phyloP scores from a whole-genome alignment of 2,888 invertebrate species.

The Metellina segmentata region DNA sequence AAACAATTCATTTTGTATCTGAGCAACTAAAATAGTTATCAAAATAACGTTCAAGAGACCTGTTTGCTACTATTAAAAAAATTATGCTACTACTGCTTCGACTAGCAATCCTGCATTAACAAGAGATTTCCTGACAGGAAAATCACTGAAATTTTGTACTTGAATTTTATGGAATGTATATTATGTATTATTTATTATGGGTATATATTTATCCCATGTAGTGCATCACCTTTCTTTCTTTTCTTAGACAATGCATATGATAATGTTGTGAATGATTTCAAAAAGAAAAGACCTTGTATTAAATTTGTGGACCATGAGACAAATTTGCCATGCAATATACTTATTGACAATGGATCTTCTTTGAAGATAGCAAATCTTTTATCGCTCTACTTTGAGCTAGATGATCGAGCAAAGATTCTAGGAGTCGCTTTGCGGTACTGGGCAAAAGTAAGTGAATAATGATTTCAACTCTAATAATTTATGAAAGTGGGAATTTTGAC shows the following conservation, averaged over 20 bases:
- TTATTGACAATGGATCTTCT: slow-evolving; percentile 46
- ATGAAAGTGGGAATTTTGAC: background rate
- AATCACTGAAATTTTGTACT: too few species aligned
- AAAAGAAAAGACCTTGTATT: slow-evolving; percentile 68
- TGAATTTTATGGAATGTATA: too few species aligned
- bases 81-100: too few species aligned
- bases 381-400: slow-evolving; percentile 79
- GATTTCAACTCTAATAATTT: background rate
- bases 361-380: slow-evolving; percentile 68
- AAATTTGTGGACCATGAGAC: slow-evolving; percentile 67
- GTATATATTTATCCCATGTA: background rate
- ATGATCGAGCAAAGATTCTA: slow-evolving; percentile 80
- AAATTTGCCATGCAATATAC: slow-evolving; percentile 57
- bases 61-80: too few species aligned
- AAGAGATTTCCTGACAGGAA: too few species aligned
- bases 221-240: background rate
- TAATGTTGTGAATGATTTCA: slow-evolving; percentile 69
- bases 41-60: too few species aligned
- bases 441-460: slow-evolving; percentile 81
- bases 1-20: too few species aligned
- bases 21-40: too few species aligned
- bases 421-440: slow-evolving; percentile 80
- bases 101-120: too few species aligned
- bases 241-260: slow-evolving; percentile 57
- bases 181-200: too few species aligned